Base-by-base conservation (phyloP, 2,888 invertebrate genomes). In the Seira sanloemensis region DNA sequence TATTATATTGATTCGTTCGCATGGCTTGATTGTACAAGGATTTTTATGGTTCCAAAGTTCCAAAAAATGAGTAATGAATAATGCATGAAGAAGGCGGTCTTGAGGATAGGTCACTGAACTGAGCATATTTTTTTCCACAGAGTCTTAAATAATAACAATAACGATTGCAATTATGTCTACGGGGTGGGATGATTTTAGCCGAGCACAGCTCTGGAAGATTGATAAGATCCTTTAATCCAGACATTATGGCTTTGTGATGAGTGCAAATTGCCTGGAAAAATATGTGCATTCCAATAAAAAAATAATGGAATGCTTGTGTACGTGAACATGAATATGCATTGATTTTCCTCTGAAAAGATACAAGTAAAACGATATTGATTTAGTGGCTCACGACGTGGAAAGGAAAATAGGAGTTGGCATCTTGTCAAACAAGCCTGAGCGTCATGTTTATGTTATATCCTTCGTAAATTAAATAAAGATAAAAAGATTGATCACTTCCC, bases 231-330 rank as follows among this genome's bases (percentile, higher is more conserved):
- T 26, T 62, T 26, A 25, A 73, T 73, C 58, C 58, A 58, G 58
- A 58, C 58, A 16, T 58, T 9, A 58, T 58, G 58, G 58, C 58
- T 58, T n/a, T 26, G 0, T 73, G 73, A 62, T 73, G 62, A 62
- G 73, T 58, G 73, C 62, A 73, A 73, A 73, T 73, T 73, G 73
- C 26, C 73, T 73, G 73, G 58, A 73, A 73, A 73, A 73, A 27
- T n/a, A 73, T 73, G 73, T 24, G 25, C 58, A 58, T 58, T 58
- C 58, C 58, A 18, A 58, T n/a, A 58, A n/a, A 58, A 58, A 58
- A 58, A 58, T 9, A 18, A n/a, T n/a, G 58, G 58, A 58, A 58
- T 58, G 7, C 58, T 9, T 37, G 37, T 37, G 37, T 37, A 37
- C 5, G 37, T 37, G 37, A 37, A n/a, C 12, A 37, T 37, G 37